A percentile compares a stretch with the other conserved stretches of the same genome.
Conservation (phyloP, 2,888 invertebrate genomes). For the Hipparchia semele region DNA sequence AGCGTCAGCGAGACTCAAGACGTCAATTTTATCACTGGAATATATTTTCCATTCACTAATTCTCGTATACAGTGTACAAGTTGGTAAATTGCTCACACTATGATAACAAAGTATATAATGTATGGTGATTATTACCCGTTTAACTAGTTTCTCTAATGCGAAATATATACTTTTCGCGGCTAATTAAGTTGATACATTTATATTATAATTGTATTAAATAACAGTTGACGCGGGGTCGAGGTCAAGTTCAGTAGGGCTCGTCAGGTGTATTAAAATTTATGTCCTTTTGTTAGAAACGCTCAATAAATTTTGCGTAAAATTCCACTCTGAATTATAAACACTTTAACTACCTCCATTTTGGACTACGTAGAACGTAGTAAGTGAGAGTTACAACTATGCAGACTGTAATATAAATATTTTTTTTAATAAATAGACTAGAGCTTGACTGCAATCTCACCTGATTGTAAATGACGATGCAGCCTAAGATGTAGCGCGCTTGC, state of each 20-base stretch:
- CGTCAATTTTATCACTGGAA: slow-evolving; percentile 3
- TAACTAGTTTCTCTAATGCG: slow-evolving; percentile 33
- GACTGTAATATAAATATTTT: no score
- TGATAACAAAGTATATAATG: slow-evolving; percentile 27
- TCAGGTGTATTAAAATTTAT: not conserved
- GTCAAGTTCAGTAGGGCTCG: slow-evolving; percentile 16
- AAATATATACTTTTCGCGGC: slow-evolving; percentile 22
- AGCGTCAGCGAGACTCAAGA: not conserved
- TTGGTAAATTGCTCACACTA: slow-evolving; percentile 22
- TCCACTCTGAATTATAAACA: not conserved
- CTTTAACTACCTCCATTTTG: not conserved
- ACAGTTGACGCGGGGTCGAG: slow-evolving; percentile 4
- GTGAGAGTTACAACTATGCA: not conserved
- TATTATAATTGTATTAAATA: slow-evolving; percentile 4
- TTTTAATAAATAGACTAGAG: no score
- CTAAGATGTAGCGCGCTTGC: no score
- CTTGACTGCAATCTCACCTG: no score
- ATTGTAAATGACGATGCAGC: no score
- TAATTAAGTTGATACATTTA: slow-evolving; percentile 22
- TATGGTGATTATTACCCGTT: slow-evolving; percentile 24
- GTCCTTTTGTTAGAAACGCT: not conserved
- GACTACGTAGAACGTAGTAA: not conserved
- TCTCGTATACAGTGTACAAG: not conserved
- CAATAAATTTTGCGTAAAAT: not conserved
- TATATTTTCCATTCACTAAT: slow-evolving; percentile 30